Percentiles rank a stretch among this genome's conserved stretches.
Conservation (phyloP, 1,140 invertebrate genomes). For the Homalodisca vitripennis region DNA sequence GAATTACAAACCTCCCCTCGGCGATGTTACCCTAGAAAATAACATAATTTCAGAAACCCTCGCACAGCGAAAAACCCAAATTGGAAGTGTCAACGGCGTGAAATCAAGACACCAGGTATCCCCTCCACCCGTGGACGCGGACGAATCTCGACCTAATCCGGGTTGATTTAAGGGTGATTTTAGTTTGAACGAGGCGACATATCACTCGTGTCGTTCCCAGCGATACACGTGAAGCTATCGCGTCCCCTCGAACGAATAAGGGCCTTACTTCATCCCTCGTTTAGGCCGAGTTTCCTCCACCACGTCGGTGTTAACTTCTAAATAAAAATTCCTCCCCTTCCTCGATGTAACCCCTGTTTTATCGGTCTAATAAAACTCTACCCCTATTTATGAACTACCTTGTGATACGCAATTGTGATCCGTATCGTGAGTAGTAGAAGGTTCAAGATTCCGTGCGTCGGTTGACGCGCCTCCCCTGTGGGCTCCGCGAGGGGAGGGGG, state of each 20-base stretch:
- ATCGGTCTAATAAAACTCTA: constrained; percentile 36
- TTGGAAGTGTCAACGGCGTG: constrained; percentile 33
- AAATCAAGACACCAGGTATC: constrained; percentile 29
- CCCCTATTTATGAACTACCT: constrained; percentile 30
- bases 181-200: constrained; percentile 12
- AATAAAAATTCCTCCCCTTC: constrained; percentile 36
- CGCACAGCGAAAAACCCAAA: constrained; percentile 29
- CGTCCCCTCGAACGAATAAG: background rate
- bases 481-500: background rate
- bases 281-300: constrained; percentile 29
- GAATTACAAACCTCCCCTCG: constrained; percentile 33
- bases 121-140: constrained; percentile 20
- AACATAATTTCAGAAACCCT: constrained; percentile 33
- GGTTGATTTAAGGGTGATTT: constrained; percentile 32
- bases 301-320: constrained; percentile 6
- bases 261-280: constrained; percentile 17
- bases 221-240: constrained; percentile 33
- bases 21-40: constrained; percentile 32
- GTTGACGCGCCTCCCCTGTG: constrained; percentile 13
- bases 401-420: constrained; percentile 2
- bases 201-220: constrained; percentile 20
- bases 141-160: constrained; percentile 32
- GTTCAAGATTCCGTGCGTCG: background rate
- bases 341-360: constrained; percentile 34
- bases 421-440: constrained; percentile 11